These are phyloP conservation scores for Bombus consobrinus DNA, from an alignment of 1,140 invertebrate genomes.

Conservation along the genomic window DNA sequence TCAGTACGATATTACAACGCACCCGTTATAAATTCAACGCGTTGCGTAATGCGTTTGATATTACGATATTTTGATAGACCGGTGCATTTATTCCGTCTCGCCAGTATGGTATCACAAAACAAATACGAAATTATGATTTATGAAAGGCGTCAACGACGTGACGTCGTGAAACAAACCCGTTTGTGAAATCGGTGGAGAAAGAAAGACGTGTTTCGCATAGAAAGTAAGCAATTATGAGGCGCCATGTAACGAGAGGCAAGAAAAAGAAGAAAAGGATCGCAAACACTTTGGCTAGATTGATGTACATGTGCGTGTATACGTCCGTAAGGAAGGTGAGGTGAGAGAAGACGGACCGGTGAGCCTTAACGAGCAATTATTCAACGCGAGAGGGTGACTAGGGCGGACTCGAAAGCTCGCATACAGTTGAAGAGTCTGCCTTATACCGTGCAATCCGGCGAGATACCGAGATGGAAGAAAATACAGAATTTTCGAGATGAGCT, in stretches of 20 bases:
- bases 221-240: conserved; percentile 29
- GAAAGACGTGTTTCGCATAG: background rate
- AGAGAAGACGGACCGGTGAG: conserved; percentile 29
- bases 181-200: background rate
- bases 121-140: background rate
- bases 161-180: background rate
- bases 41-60: background rate
- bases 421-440: conserved; percentile 30
- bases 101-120: background rate
- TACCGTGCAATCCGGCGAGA: background rate
- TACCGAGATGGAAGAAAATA: conserved; percentile 7
- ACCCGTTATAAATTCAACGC: background rate
- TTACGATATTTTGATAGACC: background rate
- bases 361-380: conserved; percentile 70
- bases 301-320: background rate
- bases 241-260: background rate
- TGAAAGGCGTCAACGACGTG: background rate
- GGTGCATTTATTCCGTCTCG: too few species aligned
- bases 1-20: background rate
- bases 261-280: conserved; percentile 15
- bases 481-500: conserved; percentile 5
- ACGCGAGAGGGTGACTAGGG: conserved; percentile 32
- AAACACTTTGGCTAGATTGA: conserved; percentile 3
- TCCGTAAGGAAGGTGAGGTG: background rate
- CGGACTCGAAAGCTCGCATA: conserved; percentile 37